phyloP scores from a whole-genome alignment of 2,113 vertebrate species.

The Montifringilla adamsi region DNA sequence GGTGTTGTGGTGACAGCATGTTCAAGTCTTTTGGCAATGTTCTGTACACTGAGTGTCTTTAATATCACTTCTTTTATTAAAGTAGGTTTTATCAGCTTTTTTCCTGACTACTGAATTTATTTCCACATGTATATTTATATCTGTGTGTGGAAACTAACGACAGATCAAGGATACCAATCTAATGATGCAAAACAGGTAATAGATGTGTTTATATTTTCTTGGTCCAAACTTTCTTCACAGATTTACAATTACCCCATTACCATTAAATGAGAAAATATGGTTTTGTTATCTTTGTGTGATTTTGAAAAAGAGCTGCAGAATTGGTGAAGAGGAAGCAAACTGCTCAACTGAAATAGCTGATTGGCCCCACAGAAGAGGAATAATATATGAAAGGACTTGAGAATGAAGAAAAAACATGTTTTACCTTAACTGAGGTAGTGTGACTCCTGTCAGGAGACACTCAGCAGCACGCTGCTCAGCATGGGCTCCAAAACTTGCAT shows the following conservation, averaged over 20 bases:
- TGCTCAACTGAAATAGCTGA: neutral
- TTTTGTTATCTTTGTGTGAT: neutral
- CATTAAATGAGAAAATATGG: neutral
- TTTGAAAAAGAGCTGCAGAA: neutral
- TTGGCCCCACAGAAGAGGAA: neutral
- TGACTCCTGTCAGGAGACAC: neutral
- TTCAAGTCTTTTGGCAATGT: neutral
- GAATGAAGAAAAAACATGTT: neutral
- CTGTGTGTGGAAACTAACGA: neutral
- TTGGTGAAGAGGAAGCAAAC: neutral
- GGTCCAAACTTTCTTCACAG: neutral
- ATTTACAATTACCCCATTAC: neutral
- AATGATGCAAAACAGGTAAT: neutral
- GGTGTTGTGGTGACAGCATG: slow-evolving; percentile 10
- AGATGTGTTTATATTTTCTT: neutral
- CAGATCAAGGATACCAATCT: neutral
- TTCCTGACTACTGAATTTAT: neutral
- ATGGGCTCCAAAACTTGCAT: neutral
- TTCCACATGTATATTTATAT: neutral
- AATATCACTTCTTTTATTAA: neutral
- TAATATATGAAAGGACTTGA: neutral
- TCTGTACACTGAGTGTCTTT: neutral
- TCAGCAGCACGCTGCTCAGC: neutral
- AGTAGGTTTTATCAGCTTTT: neutral
- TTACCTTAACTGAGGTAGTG: neutral